A percentile compares a stretch with the other conserved stretches of the same genome.
Conservation (phyloP, 2,113 vertebrate species). For the Passer domesticus region DNA sequence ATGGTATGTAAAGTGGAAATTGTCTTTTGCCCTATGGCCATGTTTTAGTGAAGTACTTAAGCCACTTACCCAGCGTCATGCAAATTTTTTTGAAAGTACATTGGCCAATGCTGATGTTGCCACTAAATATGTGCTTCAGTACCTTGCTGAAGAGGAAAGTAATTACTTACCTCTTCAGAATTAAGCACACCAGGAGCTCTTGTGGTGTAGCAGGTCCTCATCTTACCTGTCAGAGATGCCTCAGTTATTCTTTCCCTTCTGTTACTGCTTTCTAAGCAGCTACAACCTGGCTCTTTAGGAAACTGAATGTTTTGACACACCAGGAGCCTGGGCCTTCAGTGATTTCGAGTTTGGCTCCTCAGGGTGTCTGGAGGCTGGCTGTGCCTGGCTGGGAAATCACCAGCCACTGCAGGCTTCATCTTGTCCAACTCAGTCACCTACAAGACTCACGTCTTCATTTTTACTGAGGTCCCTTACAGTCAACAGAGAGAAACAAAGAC, state of each 20-base stretch:
- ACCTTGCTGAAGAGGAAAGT: not conserved
- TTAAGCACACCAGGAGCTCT: not conserved
- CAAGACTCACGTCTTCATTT: not conserved
- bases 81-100: not conserved
- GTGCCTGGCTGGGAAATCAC: not conserved
- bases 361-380: not conserved
- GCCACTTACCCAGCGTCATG: not conserved
- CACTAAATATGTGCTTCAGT: not conserved
- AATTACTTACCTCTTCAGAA: constrained; percentile 20
- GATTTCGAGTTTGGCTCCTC: not conserved
- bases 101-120: not conserved
- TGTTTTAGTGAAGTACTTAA: constrained; percentile 25
- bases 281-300: not conserved
- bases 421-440: not conserved
- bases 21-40: not conserved
- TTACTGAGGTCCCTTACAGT: not conserved
- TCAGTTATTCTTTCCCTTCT: not conserved
- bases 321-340: not conserved
- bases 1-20: constrained; percentile 1
- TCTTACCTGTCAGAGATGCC: not conserved
- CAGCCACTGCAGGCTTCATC: not conserved
- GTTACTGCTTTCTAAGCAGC: not conserved
- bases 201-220: not conserved
- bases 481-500: not conserved
- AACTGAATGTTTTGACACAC: not conserved